phyloP scores from a whole-genome alignment of 2,888 invertebrate genomes.

The Synanthedon myopaeformis region DNA sequence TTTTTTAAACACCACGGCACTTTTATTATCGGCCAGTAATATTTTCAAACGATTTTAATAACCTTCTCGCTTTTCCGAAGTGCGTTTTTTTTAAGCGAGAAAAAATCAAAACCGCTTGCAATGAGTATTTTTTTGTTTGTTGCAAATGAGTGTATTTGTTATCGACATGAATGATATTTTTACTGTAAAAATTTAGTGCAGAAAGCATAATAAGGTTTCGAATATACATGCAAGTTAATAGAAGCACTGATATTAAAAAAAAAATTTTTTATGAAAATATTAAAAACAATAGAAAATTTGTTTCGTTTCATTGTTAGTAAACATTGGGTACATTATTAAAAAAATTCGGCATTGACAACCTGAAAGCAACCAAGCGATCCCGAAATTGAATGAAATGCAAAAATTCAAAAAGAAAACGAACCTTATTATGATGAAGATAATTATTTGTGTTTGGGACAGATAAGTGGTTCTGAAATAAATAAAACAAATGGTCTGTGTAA shows the following conservation, averaged over 20 bases:
- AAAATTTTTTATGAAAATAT: conserved; percentile 1
- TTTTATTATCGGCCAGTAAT: too few relatives aligned
- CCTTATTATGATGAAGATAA: conserved; percentile 85
- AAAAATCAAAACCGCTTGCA: too few relatives aligned
- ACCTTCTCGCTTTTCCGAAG: too few relatives aligned
- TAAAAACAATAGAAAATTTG: conserved; percentile 2
- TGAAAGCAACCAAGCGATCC: conserved; percentile 29
- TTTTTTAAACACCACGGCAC: too few relatives aligned
- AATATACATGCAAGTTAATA: background rate
- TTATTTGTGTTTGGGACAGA: conserved; percentile 88
- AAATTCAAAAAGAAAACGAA: conserved; percentile 70
- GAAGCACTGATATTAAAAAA: conserved; percentile 3
- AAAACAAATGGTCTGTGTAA: conserved; percentile 64
- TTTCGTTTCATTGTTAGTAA: conserved; percentile 4
- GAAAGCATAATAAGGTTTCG: background rate
- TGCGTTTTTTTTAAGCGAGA: too few relatives aligned
- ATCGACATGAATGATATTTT: too few relatives aligned
- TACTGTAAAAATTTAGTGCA: background rate
- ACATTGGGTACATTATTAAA: background rate
- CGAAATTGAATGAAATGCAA: conserved; percentile 41
- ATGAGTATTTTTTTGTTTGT: too few relatives aligned
- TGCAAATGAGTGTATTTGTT: too few relatives aligned
- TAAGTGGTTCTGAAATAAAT: conserved; percentile 89
- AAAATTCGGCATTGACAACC: conserved; percentile 18
- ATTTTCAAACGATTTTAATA: too few relatives aligned